Conservation (phyloP, 2,888 invertebrate genomes). For the Geophilus truncorum region DNA sequence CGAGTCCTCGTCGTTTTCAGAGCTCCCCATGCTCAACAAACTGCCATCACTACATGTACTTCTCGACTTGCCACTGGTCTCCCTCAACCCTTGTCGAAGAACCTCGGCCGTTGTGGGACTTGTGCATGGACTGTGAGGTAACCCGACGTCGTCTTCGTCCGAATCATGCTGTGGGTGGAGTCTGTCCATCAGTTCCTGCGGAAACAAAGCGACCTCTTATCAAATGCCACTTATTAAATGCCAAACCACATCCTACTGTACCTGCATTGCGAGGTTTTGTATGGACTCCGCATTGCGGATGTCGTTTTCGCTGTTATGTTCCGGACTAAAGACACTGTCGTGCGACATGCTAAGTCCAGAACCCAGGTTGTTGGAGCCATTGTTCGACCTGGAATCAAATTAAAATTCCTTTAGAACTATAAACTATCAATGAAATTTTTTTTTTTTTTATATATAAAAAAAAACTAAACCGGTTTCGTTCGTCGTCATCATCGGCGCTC, state of each 20-base stretch:
- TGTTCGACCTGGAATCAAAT: neutral
- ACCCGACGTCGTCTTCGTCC: constrained; percentile 64
- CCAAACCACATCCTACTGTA: neutral
- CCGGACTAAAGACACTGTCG: constrained; percentile 84
- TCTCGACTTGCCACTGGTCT: constrained; percentile 42
- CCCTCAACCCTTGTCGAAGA: constrained; percentile 44
- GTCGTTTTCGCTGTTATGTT: constrained; percentile 44
- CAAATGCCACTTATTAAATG: neutral
- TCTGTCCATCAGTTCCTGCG: constrained; percentile 29
- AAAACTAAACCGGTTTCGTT: constrained; percentile 14
- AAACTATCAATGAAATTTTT: neutral
- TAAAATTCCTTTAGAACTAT: neutral
- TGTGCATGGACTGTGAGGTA: constrained; percentile 65
- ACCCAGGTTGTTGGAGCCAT: constrained; percentile 28
- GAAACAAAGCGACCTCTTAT: neutral
- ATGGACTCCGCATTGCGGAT: constrained; percentile 31
- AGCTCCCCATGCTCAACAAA: constrained; percentile 72
- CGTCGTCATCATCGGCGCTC: constrained; percentile 48
- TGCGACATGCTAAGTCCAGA: constrained; percentile 74
- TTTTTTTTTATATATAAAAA: neutral
- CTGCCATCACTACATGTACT: constrained; percentile 62
- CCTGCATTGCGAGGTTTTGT: constrained; percentile 31
- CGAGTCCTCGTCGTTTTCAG: constrained; percentile 63
- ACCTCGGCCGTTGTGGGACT: constrained; percentile 53
- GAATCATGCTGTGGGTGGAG: constrained; percentile 31